Base-by-base conservation (phyloP, 2,113 vertebrate genomes). In the Megalops atlanticus region DNA sequence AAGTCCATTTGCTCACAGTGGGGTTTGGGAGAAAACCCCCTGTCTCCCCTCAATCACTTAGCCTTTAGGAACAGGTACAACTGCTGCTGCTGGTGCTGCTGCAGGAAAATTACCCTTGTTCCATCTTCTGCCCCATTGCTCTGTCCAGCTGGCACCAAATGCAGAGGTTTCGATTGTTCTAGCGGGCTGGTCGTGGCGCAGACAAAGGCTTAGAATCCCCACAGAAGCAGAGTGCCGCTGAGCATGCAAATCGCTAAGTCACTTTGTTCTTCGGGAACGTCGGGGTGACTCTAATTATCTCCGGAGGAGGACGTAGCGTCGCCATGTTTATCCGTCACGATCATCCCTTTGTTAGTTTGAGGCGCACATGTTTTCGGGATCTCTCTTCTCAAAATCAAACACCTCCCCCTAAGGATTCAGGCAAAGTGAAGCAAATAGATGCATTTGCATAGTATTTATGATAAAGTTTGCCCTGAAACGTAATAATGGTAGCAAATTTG, bases 1-100 rank as follows among this genome's bases (percentile, higher is more conserved):
- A 70, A 78, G 82, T 81, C 78, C 79, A 75, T 78, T 92, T 87
- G 82, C 35, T 64, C 33, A 12, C 24, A 21, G 35, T 39, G 52
- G 77, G 36, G 1, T 24, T 18, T 78, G 45, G 7, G 14, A 45
- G 54, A 78, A 77, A 69, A n/a, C 38, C 5, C 21, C 18, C 52
- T 39, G 21, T 52, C 76, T 27, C 54, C 76, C 18, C 27, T 40
- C 52, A 14, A 11, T 58, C 49, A 14, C 5, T 24, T 36, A n/a
- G 71, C 69, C 1, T 70, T 12, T 35, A 69, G n/a, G 4, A 21
- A 31, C 10, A 8, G 24, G 12, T 64, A 64, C 24, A 31, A n/a
- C 31, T 27, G 24, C 18, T n/a, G n/a, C 27, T 31, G 54, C 31
- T 27, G 24, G 24, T n/a, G n/a, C 27, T 31, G 54, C 27, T 31